These are phyloP conservation scores for Empidonax alnorum DNA, from an alignment of 2,113 vertebrate species.

Conservation along the genomic window DNA sequence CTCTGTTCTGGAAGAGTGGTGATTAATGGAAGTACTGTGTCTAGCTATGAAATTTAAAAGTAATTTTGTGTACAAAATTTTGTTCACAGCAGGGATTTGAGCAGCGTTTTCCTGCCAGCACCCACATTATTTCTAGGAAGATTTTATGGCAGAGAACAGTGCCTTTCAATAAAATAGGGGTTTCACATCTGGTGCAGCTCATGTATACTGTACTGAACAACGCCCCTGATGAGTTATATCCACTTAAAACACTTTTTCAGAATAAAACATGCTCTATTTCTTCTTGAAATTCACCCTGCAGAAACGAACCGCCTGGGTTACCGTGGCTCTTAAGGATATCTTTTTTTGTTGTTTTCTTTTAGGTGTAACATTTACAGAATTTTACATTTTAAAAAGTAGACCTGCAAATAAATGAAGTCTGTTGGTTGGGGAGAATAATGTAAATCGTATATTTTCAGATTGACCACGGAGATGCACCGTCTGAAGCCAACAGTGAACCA, in stretches of 20 bases:
- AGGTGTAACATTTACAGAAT: not conserved
- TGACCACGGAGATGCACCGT: slow-evolving; percentile 84
- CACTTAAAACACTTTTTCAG: not conserved
- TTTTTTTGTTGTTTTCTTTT: not conserved
- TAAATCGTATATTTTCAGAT: slow-evolving; percentile 70
- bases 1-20: not conserved
- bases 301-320: not conserved
- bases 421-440: not conserved
- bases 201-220: not conserved
- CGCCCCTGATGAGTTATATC: slow-evolving; percentile 16
- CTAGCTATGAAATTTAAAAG: not conserved
- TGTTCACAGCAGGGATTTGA: not conserved
- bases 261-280: not conserved
- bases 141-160: not conserved
- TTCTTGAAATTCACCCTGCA: not conserved
- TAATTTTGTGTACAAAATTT: not conserved
- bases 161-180: not conserved
- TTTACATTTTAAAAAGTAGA: not conserved
- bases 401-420: not conserved
- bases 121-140: not conserved
- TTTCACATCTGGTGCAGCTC: slow-evolving; percentile 20
- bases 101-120: not conserved
- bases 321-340: not conserved
- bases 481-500: slow-evolving; percentile 84
- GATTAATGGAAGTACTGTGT: not conserved